These are phyloP conservation scores for Sminthurides bifidus DNA, from an alignment of 1,140 invertebrate species.

Conservation along the genomic window DNA sequence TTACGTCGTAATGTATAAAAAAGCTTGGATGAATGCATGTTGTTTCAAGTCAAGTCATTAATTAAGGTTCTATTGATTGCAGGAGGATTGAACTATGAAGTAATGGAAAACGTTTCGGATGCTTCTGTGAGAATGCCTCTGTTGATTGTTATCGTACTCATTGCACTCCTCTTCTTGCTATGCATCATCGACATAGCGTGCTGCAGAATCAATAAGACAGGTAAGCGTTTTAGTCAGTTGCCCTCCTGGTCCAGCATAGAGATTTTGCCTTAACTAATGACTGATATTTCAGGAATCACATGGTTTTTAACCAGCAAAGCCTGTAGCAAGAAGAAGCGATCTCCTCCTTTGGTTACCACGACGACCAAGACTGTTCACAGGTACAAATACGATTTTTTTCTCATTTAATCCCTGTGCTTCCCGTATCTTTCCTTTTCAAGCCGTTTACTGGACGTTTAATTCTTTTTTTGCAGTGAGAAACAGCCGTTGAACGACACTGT, in stretches of 20 bases:
- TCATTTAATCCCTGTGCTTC: not conserved
- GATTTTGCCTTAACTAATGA: not conserved
- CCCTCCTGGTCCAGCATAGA: not conserved
- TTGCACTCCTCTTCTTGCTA: conserved; percentile 56
- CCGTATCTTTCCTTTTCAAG: not conserved
- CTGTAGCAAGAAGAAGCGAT: conserved; percentile 42
- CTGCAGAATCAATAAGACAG: conserved; percentile 45
- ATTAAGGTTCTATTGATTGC: not conserved
- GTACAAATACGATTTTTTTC: not conserved
- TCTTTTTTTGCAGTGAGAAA: conserved; percentile 58
- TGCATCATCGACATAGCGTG: conserved; percentile 65
- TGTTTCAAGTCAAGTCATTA: not conserved
- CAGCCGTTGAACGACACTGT: conserved; percentile 54
- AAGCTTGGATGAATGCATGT: not conserved
- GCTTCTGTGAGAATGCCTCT: conserved; percentile 53
- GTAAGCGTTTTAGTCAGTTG: conserved; percentile 32
- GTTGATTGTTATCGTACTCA: conserved; percentile 64
- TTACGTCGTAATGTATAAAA: not conserved
- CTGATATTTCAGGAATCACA: conserved; percentile 50
- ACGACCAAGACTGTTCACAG: not conserved
- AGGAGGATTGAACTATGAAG: not conserved
- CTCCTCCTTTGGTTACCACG: conserved; percentile 34
- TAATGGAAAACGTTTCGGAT: not conserved
- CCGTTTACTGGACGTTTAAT: not conserved
- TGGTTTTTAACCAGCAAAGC: conserved; percentile 44